These are phyloP conservation scores for Leptobrachium ailaonicum DNA, from an alignment of 2,113 vertebrate genomes.

Conservation along the genomic window DNA sequence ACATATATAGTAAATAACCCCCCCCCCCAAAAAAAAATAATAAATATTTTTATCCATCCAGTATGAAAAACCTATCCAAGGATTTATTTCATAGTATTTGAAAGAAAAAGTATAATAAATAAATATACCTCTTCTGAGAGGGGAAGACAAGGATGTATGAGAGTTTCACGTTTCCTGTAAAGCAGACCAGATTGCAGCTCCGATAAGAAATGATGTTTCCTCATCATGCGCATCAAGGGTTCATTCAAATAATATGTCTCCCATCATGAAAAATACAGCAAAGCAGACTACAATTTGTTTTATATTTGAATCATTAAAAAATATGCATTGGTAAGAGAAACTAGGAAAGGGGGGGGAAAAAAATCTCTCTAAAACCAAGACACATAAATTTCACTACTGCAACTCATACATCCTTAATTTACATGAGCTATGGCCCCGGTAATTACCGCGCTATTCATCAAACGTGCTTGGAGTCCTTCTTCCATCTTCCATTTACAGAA, in stretches of 20 bases:
- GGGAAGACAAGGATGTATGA: too few species aligned
- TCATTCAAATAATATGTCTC: slow-evolving; percentile 22
- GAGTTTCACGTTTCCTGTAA: not conserved
- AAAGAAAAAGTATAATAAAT: too few species aligned
- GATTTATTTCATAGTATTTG: too few species aligned
- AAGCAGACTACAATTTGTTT: slow-evolving; percentile 36
- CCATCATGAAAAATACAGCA: slow-evolving; percentile 7
- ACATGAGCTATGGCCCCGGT: not conserved
- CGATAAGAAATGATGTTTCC: not conserved
- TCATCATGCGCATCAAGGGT: not conserved
- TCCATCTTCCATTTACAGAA: slow-evolving; percentile 33
- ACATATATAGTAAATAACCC: too few species aligned
- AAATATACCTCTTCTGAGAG: too few species aligned
- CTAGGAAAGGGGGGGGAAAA: slow-evolving; percentile 27
- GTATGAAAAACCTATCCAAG: too few species aligned
- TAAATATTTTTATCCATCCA: too few species aligned
- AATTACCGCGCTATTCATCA: slow-evolving; percentile 34
- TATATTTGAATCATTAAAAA: slow-evolving; percentile 53
- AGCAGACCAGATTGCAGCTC: not conserved
- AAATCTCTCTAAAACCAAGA: slow-evolving; percentile 27
- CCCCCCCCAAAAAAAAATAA: too few species aligned
- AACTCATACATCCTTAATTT: slow-evolving; percentile 3
- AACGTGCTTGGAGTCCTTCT: slow-evolving; percentile 27
- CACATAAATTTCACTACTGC: slow-evolving; percentile 7
- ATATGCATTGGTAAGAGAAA: slow-evolving; percentile 52